phyloP scores from a whole-genome alignment of 1,140 invertebrate species.

The Heliconius himera region DNA sequence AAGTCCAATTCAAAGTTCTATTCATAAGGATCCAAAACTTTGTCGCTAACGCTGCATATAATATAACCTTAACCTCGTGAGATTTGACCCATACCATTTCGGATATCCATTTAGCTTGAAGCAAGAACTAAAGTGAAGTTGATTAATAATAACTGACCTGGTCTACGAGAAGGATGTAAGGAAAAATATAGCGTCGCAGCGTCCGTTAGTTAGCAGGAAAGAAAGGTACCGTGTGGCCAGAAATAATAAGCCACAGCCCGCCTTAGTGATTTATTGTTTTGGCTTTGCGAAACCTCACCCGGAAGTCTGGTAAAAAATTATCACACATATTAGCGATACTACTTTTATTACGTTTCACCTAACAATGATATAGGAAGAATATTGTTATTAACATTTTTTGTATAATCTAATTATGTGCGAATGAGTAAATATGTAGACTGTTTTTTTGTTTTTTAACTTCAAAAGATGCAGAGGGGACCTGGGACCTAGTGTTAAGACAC shows the following conservation, averaged over 20 bases:
- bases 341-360: constrained; percentile 60
- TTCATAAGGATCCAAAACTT: constrained; percentile 13
- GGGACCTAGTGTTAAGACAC: too few species aligned
- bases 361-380: constrained; percentile 35
- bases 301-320: constrained; percentile 75
- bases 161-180: constrained; percentile 43
- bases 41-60: constrained; percentile 16
- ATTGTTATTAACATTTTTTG: neutral
- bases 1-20: constrained; percentile 6
- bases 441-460: too few species aligned
- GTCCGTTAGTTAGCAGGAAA: constrained; percentile 64
- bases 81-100: constrained; percentile 18
- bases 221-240: constrained; percentile 55
- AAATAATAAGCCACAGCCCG: constrained; percentile 73
- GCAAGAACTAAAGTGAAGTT: constrained; percentile 47
- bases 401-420: neutral
- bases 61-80: constrained; percentile 17
- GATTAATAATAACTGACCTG: constrained; percentile 64
- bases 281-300: constrained; percentile 71
- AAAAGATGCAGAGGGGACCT: too few species aligned
- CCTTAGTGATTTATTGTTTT: constrained; percentile 74
- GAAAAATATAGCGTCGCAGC: constrained; percentile 59
- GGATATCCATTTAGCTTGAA: constrained; percentile 19
- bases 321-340: constrained; percentile 72
- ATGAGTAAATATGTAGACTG: too few species aligned